Base-by-base conservation (phyloP, 1,140 invertebrate genomes). In the Sinella curviseta region DNA sequence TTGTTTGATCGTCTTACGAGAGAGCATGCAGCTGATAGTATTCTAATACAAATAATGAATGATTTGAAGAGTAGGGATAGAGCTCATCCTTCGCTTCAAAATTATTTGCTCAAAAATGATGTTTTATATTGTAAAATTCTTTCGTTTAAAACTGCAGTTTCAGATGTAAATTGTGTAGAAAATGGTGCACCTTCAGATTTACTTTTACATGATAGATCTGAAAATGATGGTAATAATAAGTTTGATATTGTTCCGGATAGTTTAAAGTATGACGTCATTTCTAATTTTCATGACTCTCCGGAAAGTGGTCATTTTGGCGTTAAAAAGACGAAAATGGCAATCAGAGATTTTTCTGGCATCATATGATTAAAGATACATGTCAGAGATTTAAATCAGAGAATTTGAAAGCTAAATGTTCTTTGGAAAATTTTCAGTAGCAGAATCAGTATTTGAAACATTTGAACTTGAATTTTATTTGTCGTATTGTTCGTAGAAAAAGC, bases 311-410 rank as follows among this genome's bases (percentile, higher is more conserved):
- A n/a, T n/a, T n/a, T n/a, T n/a, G n/a, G n/a, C n/a, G n/a, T n/a
- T n/a, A n/a, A n/a, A 16, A 76, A 76, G 54, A 80, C 78, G 2
- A 76, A 76, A 48, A 12, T 67, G 14, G 34, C 48, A 55, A 76
- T 80, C 4, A 8, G n/a, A 65, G 78, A 76, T 65, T 54, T 34
- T 80, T n/a, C 34, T 80, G 78, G 78, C 24, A 65, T 48, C 31
- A 73, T 70, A 80, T 80, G 78, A 80, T 70, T 70, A 76, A 39
- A 12, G n/a, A n/a, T n/a, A n/a, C n/a, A n/a, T n/a, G n/a, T n/a
- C n/a, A n/a, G n/a, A n/a, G n/a, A n/a, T n/a, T 14, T 24, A 60
- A 60, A 24, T 14, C 55, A 3, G 55, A 60, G 3, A 60, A 60
- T 60, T 3, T 60, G 55, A 60, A 60, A 26, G n/a, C 8, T 16